Conservation (phyloP, 2,113 vertebrate species). For the Marmota monax region DNA sequence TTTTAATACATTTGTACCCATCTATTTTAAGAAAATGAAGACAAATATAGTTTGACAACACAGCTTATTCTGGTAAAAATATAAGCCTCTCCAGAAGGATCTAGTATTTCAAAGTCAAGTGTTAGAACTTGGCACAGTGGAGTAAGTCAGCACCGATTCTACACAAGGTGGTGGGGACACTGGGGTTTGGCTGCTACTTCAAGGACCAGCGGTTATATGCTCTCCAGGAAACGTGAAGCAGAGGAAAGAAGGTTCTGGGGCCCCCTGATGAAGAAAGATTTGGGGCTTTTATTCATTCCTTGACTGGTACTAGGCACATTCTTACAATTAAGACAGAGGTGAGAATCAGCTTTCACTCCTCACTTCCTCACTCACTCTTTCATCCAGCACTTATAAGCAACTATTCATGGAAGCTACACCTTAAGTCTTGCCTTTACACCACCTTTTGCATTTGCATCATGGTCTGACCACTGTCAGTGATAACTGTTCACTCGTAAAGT, state of each 20-base stretch:
- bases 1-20: slow-evolving; percentile 35
- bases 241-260: neutral
- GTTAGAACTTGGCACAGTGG: neutral
- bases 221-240: neutral
- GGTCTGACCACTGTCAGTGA: neutral
- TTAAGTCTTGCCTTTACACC: neutral
- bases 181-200: neutral
- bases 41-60: slow-evolving; percentile 48
- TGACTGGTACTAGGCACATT: neutral
- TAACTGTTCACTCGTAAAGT: neutral
- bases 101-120: slow-evolving; percentile 50
- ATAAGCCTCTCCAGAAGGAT: slow-evolving; percentile 21
- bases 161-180: neutral
- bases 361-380: neutral
- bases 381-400: neutral
- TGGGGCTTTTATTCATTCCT: neutral
- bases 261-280: neutral
- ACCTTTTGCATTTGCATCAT: neutral
- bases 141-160: slow-evolving; percentile 13
- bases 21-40: slow-evolving; percentile 70
- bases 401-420: neutral
- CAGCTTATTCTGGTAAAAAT: slow-evolving; percentile 61
- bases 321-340: neutral
- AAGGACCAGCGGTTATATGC: neutral
- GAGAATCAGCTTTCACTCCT: neutral